Base-by-base conservation (phyloP, 1,140 invertebrate species). In the Hyles vespertilio region DNA sequence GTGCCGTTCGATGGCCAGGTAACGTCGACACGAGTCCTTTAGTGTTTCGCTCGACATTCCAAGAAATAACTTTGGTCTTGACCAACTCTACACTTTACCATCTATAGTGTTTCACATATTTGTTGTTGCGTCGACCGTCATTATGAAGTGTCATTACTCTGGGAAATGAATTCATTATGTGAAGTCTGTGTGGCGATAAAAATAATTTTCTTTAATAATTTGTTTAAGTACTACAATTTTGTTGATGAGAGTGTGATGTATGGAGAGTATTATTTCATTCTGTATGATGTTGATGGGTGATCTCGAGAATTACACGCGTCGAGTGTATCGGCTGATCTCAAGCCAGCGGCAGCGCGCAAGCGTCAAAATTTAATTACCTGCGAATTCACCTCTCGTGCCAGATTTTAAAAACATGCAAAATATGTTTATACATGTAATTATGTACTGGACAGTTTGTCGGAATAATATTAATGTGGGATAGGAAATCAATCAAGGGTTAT, bases 1-100 rank as follows among this genome's bases (percentile, higher is more conserved):
- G 84, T 82, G 81, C 74, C 76, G 73, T 73, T 78, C 77, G 77
- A 74, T 68, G 77, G 72, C 56, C 80, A 79, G 77, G 78, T 79
- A 79, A 70, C 71, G 73, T 63, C 71, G 73, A 72, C 65, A 67
- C 65, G 70, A 74, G 74, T 72, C 79, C 77, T 77, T 79, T 74
- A 75, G 66, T 69, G 71, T 76, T 74, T 77, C 74, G 77, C 62
- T 73, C 62, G 64, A 68, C 64, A 66, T 87, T 88, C 85, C 70
- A 67, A 82, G 85, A 86, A 88, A 77, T 79, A 70, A 78, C 79
- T 80, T 88, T 77, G 74, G 67, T n/a, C 22, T 34, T 51, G 46
- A 62, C 61, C 22, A 48, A 11, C 11, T 48, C 22, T n/a, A 48
- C 47, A 52, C 53, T 63, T 48, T 64, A 58, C 60, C 65, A 64